Evolutionary conservation across 2,113 vertebrate species (phyloP).

Genomic region (Columbina picui): DNA sequence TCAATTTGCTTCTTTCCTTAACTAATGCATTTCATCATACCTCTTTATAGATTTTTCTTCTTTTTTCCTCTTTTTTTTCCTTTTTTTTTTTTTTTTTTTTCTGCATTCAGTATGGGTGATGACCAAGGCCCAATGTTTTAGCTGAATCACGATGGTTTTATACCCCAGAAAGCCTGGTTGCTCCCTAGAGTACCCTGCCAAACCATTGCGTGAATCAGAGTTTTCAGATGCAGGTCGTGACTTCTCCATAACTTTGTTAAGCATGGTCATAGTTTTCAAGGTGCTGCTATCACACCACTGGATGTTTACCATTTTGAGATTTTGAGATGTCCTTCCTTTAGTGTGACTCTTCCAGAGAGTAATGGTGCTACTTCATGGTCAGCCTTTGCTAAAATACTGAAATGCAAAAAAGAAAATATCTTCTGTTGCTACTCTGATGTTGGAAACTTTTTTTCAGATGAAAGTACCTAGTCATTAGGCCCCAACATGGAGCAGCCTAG

Average conservation of each 20-base stretch:
- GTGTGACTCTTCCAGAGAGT: not conserved
- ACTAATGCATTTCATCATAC: not conserved
- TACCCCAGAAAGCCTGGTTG: not conserved
- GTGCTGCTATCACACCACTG: not conserved
- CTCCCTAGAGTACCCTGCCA: accelerated
- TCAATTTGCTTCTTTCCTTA: not conserved
- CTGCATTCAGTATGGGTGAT: not conserved
- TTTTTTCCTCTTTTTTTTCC: not conserved
- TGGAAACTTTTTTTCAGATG: not conserved
- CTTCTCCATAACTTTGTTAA: not conserved
- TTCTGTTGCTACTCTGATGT: accelerated
- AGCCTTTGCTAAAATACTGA: not conserved
- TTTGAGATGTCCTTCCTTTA: not conserved
- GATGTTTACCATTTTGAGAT: not conserved
- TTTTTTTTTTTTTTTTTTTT: not conserved
- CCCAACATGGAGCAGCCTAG: not conserved
- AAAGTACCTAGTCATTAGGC: not conserved
- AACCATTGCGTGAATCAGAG: not conserved
- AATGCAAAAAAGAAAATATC: not conserved
- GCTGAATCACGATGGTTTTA: not conserved
- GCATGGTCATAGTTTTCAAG: not conserved
- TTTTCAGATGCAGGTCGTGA: not conserved
- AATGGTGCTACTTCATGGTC: accelerated
- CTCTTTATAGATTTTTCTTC: not conserved
- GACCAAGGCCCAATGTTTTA: accelerated